Base-by-base conservation (phyloP, 2,113 vertebrate genomes). In the Columba janthina region DNA sequence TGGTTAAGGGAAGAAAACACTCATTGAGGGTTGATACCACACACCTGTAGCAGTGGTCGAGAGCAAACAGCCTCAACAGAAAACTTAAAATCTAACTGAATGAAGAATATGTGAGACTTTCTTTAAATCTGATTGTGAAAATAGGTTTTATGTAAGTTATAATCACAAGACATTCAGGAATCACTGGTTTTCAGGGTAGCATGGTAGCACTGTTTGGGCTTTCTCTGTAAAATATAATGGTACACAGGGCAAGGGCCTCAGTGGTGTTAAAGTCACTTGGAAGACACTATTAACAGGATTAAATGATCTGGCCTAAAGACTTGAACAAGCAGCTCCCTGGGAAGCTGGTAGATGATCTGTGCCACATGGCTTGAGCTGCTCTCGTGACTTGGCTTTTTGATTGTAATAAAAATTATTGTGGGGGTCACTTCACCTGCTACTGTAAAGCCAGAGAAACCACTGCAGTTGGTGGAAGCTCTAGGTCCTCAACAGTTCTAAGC, bases 211-310 rank as follows among this genome's bases (percentile, higher is more conserved):
- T 36, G 51, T 12, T 69, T 44, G 38, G 66, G n/a, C 22, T 78
- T 53, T 46, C 76, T 60, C 53, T 85, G 62, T 71, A 40, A 46
- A 57, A 40, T 1, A 3, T 1, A 76, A 58, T 19, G n/a, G 83
- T 67, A 34, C 57, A 29, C 24, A 54, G 72, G 54, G 74, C 57
- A 50, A 57, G 54, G 54, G 80, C 72, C 78, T 88, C 54, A 10
- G 53, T 20, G 67, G 78, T 62, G 34, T 18, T 64, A 26, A 88
- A 70, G 67, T 57, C 78, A 65, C 62, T 82, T 64, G 71, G 78
- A 91, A 80, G 82, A 54, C 60, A 31, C 64, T 44, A 20, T 80
- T 77, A 93, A 92, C 32, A 88, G 88, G 79, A 95, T 85, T 85
- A 88, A 88, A 62, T 48, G 25, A 31, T 62, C 83, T 80, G 72